phyloP scores from a whole-genome alignment of 2,797 vertebrate genomes.

The Parambassis ranga region DNA sequence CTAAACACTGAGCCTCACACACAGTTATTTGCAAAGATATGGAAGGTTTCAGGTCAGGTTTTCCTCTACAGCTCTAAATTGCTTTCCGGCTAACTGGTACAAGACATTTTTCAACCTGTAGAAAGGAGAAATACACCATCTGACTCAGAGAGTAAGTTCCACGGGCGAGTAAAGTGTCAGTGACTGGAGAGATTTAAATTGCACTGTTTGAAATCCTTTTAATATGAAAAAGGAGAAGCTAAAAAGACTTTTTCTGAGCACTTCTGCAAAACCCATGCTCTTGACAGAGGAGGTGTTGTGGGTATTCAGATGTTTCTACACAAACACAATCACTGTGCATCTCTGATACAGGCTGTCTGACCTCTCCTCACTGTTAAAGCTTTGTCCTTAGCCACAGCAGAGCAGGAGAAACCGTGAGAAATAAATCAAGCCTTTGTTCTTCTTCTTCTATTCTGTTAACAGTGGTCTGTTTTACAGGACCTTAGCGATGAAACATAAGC shows the following conservation, averaged over 20 bases:
- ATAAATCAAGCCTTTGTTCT: conserved; percentile 26
- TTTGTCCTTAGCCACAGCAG: conserved; percentile 4
- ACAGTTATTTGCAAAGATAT: conserved; percentile 19
- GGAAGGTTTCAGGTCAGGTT: conserved; percentile 45
- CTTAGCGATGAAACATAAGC: conserved; percentile 37
- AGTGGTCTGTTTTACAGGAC: conserved; percentile 7
- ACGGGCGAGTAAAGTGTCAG: conserved; percentile 26
- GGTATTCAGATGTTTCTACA: conserved; percentile 1
- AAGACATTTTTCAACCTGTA: conserved; percentile 51
- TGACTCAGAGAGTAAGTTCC: conserved; percentile 23
- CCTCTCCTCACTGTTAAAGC: conserved; percentile 1
- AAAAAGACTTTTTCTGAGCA: background rate
- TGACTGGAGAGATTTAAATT: conserved; percentile 30
- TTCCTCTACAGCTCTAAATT: conserved; percentile 46
- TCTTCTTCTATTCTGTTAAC: background rate
- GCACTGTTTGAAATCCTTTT: conserved; percentile 26
- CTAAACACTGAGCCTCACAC: background rate
- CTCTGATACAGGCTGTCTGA: background rate
- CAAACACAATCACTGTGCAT: conserved; percentile 9
- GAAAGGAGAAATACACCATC: conserved; percentile 38
- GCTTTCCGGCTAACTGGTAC: conserved; percentile 49
- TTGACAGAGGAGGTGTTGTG: background rate
- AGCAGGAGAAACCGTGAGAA: background rate
- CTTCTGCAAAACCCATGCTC: background rate
- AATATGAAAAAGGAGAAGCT: conserved; percentile 35